Conservation (phyloP, 1,140 invertebrate genomes). For the Agrypnia vestita region DNA sequence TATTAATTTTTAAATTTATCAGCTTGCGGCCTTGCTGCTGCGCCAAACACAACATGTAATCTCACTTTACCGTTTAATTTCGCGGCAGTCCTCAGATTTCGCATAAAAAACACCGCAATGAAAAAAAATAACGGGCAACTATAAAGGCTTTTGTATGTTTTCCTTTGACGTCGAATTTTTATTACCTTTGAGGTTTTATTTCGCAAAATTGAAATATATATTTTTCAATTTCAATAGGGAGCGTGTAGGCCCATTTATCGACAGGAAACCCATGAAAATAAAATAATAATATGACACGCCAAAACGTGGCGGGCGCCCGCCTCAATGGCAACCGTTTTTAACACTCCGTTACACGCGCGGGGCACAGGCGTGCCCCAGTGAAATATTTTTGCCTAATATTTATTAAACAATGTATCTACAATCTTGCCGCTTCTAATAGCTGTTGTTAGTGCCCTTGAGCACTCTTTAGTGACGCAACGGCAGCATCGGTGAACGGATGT, state of each 20-base stretch:
- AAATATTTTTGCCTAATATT: no score
- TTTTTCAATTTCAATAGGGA: slow-evolving; percentile 8
- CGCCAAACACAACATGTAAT: no score
- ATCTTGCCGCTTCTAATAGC: no score
- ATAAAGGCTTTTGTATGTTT: slow-evolving; percentile 18
- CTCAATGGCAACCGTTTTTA: slow-evolving; percentile 25
- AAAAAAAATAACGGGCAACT: slow-evolving; percentile 15
- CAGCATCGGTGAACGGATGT: no score
- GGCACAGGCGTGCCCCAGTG: no score
- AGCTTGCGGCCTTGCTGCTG: no score
- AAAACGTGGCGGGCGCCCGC: background rate
- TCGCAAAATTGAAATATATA: slow-evolving; percentile 15
- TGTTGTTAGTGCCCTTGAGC: no score
- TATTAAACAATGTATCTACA: no score
- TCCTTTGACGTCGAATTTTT: slow-evolving; percentile 27
- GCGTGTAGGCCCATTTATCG: slow-evolving; percentile 10
- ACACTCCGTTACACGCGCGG: no score
- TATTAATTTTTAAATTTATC: no score
- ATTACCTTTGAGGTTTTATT: slow-evolving; percentile 1
- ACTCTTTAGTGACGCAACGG: no score
- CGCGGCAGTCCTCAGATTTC: background rate
- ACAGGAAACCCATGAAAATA: slow-evolving; percentile 19
- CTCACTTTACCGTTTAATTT: no score
- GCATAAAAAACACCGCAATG: background rate
- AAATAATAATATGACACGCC: slow-evolving; percentile 1